Base-by-base conservation (phyloP, 1,140 invertebrate species). In the Dreissena polymorpha region DNA sequence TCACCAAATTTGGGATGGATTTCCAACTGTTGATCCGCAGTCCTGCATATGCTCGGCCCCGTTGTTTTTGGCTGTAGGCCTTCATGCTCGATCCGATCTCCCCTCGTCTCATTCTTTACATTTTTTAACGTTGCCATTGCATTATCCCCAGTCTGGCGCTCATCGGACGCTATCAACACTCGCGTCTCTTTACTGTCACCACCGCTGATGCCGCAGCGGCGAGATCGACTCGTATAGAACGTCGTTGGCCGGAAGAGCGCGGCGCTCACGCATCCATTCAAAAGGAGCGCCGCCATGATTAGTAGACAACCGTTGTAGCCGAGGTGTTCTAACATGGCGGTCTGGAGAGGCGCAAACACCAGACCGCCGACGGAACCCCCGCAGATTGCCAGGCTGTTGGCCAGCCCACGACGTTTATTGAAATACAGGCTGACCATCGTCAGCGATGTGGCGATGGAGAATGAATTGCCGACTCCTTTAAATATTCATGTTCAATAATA, bases 341-440 rank as follows among this genome's bases (percentile, higher is more conserved):
- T 74, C 21, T 73, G 65, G 16, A 82, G 51, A 29, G 79, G 69
- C 10, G 79, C 79, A 25, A 74, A 82, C 12, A 82, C 25, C 10
- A 74, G 57, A 29, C 79, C 71, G 25, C 79, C 79, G 18, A 82
- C 23, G 3, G 60, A 64, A n/a, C 60, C 50, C 14, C 79, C 79
- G 21, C 70, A 68, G 27, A 74, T 23, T 0, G 79, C 79, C 50
- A 82, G 8, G 49, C 70, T 74, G 51, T 73, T 82, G 13, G 79
- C 79, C 8, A 82, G 55, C 10, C 79, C 79, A 5, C 79, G 57
- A 21, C 71, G 64, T 21, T 73, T 82, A 7, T 82, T 64, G 29
- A 82, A 82, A n/a, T 82, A 82, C 13, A 14, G 50, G 13, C 71
- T 53, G 18, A 82, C 23, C 57, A 74, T 82, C 12, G 51, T 50